Evolutionary conservation across 2,888 invertebrate genomes (phyloP), one percentile per base, ranked within the genome.

Genomic region (Agrenia bidenticulata): DNA sequence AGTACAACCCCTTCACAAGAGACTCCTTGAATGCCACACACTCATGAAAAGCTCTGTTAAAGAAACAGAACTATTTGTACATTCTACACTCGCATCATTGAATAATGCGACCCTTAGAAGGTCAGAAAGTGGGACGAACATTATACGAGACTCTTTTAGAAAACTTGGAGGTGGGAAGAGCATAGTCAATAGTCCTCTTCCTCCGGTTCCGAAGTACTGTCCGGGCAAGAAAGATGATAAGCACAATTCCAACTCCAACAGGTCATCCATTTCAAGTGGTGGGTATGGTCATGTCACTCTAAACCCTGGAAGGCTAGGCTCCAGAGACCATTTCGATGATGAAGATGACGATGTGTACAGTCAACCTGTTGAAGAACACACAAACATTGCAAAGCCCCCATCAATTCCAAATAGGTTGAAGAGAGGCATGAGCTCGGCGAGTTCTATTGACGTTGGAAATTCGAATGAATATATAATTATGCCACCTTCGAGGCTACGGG

Each of bases 1-100:
- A n/a, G 91, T 96, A 0, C 92, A 91, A 73, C 95, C 95, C 0
- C 80, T 97, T 73, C 96, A 97, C 78, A 89, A 90, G 77, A 87
- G 95, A 69, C 83, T 97, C 45, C 85, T 93, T 49, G 93, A 95
- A 79, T 84, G 94, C 69, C 94, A 94, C 79, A 87, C 87, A 2
- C 91, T 94, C 78, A 82, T 95, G 68, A 87, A 89, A 73, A 89
- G 90, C 74, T 89, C 78, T 64, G 79, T 82, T 11, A 78, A 81
- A 70, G 78, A 78, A 37, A 72, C 72, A 41, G 68, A 69, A 42
- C 32, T 67, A n/a, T 65, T 66, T 17, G 50, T 72, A 24, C 63
- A 67, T 17, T 54, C 58, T 21, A 60, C 66, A 19, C 60, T 67
- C 17, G 65, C 67, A 5, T 55, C 66, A 24, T 24, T 53, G 21